Percentiles rank a stretch among this genome's conserved stretches.
phyloP scores from a whole-genome alignment of 1,140 invertebrate species.

The Archivesica marissinica region DNA sequence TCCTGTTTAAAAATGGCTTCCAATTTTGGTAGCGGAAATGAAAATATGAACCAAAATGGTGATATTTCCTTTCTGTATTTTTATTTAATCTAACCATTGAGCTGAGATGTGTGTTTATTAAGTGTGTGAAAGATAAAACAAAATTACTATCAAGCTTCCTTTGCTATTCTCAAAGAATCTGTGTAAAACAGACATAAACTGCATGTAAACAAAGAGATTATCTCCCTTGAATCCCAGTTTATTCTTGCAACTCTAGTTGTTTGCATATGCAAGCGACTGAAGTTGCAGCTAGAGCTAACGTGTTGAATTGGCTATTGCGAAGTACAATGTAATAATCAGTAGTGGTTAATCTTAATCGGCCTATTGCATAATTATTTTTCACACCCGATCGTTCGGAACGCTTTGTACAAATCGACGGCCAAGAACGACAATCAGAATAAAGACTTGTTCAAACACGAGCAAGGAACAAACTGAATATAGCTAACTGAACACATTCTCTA shows the following conservation, averaged over 20 bases:
- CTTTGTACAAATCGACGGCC: conserved; percentile 7
- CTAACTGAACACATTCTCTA: too few species aligned
- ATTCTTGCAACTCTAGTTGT: not conserved
- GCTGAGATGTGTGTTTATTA: too few species aligned
- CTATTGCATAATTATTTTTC: not conserved
- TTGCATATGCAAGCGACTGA: not conserved
- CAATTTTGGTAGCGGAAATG: conserved; percentile 64
- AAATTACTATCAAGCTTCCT: not conserved
- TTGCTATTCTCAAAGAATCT: not conserved
- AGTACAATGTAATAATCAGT: not conserved
- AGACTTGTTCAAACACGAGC: conserved; percentile 54
- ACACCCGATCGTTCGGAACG: not conserved
- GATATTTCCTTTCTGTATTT: conserved; percentile 14
- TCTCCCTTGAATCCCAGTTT: conserved; percentile 22
- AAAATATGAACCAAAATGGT: conserved; percentile 59
- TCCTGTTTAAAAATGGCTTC: conserved; percentile 73
- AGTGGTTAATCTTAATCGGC: not conserved
- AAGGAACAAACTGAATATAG: too few species aligned
- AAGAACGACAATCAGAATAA: conserved; percentile 21
- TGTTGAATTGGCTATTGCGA: not conserved
- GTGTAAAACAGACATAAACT: not conserved
- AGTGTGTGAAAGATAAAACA: not conserved
- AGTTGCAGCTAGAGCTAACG: not conserved
- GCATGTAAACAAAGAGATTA: conserved; percentile 48
- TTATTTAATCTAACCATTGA: too few species aligned